Evolutionary conservation across 2,113 vertebrate species (phyloP).

Genomic region (Maccullochella peelii): DNA sequence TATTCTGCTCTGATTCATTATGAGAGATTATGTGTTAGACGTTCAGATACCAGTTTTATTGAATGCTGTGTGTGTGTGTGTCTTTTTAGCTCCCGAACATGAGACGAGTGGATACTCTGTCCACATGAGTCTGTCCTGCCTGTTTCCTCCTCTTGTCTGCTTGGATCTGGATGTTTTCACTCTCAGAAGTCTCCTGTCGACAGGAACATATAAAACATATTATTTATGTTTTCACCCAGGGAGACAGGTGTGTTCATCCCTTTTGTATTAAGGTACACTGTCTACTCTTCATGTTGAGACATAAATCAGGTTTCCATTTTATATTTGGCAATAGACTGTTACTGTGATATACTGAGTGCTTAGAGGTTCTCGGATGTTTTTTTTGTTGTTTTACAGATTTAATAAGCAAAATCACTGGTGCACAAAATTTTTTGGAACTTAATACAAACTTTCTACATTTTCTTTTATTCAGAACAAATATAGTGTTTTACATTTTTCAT

Average conservation of each 20-base stretch:
- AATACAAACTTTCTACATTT: neutral
- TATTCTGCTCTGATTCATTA: conserved; percentile 36
- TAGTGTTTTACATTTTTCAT: neutral
- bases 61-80: conserved; percentile 21
- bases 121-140: conserved; percentile 39
- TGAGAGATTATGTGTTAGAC: neutral
- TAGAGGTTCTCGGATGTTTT: neutral
- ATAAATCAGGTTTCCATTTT: neutral
- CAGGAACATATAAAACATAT: neutral
- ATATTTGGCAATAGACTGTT: neutral
- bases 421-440: neutral
- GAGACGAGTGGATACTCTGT: conserved; percentile 52
- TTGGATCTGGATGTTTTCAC: conserved; percentile 9
- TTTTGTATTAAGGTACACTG: neutral
- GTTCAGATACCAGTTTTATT: neutral
- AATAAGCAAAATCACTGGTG: neutral
- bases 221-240: neutral
- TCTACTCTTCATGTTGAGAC: neutral
- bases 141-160: neutral
- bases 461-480: neutral
- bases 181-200: conserved; percentile 4
- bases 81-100: conserved; percentile 65
- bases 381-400: neutral
- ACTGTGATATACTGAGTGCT: neutral
- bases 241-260: neutral